phyloP scores from a whole-genome alignment of 2,113 vertebrate genomes.

The Thamnaconus septentrionalis region DNA sequence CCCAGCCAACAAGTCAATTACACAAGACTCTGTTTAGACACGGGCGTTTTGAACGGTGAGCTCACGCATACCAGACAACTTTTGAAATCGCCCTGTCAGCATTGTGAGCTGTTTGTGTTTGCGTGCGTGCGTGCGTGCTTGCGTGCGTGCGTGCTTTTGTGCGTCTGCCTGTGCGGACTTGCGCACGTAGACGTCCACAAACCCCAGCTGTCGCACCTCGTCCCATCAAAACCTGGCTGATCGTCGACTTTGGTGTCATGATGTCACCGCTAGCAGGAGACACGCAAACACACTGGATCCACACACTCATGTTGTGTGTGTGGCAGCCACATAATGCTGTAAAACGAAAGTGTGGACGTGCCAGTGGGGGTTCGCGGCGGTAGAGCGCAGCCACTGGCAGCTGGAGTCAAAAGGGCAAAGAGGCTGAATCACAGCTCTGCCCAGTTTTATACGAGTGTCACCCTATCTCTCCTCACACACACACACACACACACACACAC shows the following conservation, averaged over 20 bases:
- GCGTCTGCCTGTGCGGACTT: slow-evolving; percentile 2
- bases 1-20: slow-evolving; percentile 28
- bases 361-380: no score
- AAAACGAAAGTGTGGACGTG: no score
- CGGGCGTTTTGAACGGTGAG: slow-evolving; percentile 30
- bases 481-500: slow-evolving; percentile 14
- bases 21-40: slow-evolving; percentile 31
- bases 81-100: slow-evolving; percentile 38
- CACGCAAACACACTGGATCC: not conserved
- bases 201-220: slow-evolving; percentile 26
- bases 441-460: slow-evolving; percentile 41
- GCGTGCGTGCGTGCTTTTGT: slow-evolving; percentile 8
- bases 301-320: slow-evolving; percentile 3
- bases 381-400: slow-evolving; percentile 31
- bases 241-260: slow-evolving; percentile 31
- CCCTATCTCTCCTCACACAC: slow-evolving; percentile 58
- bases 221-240: slow-evolving; percentile 38
- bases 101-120: not conserved
- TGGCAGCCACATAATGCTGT: not conserved
- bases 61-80: slow-evolving; percentile 33
- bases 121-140: slow-evolving; percentile 2
- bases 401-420: slow-evolving; percentile 48
- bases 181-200: slow-evolving; percentile 1
- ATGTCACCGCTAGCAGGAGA: slow-evolving; percentile 9
- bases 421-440: slow-evolving; percentile 55